phyloP scores from a whole-genome alignment of 1,140 invertebrate genomes.

The Pollicipes pollicipes region DNA sequence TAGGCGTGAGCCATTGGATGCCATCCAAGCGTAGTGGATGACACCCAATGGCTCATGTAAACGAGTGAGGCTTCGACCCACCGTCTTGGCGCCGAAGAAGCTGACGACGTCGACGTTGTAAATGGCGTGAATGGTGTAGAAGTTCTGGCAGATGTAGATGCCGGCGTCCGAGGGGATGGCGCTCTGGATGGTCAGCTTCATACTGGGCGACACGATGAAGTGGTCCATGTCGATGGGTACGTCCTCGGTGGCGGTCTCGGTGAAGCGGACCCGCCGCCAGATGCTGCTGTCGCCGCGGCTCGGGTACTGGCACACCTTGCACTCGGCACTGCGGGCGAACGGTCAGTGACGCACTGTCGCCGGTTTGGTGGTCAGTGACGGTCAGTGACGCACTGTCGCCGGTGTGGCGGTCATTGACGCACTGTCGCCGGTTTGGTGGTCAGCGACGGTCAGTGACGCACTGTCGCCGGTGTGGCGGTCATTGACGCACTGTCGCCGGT shows the following conservation, averaged over 20 bases:
- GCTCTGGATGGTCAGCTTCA: background rate
- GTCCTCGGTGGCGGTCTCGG: background rate
- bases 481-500: no score
- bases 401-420: no score
- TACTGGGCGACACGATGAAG: background rate
- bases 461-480: no score
- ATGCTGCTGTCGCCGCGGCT: background rate
- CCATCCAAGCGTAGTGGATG: no score
- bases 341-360: no score
- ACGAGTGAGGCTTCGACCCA: background rate
- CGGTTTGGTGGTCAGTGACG: no score
- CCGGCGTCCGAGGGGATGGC: background rate
- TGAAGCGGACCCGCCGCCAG: background rate
- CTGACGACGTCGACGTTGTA: background rate
- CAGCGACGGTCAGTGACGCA: no score
- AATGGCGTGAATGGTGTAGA: background rate
- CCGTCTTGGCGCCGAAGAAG: background rate
- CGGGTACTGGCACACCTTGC: background rate
- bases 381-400: no score
- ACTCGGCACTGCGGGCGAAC: background rate
- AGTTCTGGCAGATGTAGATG: background rate
- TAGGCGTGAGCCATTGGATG: no score
- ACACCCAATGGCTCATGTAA: no score
- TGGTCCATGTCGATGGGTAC: constrained; percentile 2
- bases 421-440: no score